Base-by-base conservation (phyloP, 2,888 invertebrate genomes). In the Spodoptera littoralis region DNA sequence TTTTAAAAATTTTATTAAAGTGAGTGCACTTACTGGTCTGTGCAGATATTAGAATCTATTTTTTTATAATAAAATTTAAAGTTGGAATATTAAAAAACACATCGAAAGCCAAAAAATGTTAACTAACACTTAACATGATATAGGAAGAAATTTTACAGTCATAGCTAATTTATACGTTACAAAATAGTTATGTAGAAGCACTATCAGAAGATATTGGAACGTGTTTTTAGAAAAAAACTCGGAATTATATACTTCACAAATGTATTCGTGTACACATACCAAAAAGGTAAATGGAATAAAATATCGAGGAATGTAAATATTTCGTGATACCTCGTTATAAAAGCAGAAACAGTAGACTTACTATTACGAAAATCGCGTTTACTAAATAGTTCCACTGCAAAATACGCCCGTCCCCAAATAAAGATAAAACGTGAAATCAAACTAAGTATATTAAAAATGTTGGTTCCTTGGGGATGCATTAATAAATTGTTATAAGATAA, bases 241-340 rank as follows among this genome's bases (percentile, higher is more conserved):
- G 22, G 52, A 60, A 43, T 47, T 58, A 55, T 57, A 3, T 30
- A 45, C 36, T 4, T 54, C 67, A 67, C 45, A 62, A 68, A 67
- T 8, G 60, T 22, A 13, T 62, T 53, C 6, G 46, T 53, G 56
- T 67, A 67, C 62, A 62, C 53, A 45, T 54, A 67, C 68, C 48
- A 60, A 63, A 60, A 72, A 46, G 18, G 44, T 60, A 60, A 57
- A 54, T 60, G 68, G 68, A 72, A 72, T 68, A 67, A 62, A 67
- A 63, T 50, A 72, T 60, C n/a, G 54, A 68, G 68, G 71, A 72
- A 68, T 72, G 71, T 68, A 73, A 67, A 72, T 58, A 72, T 68
- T 44, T 51, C 42, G 51, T 57, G 60, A 72, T 63, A 72, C 56
- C 63, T 63, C 42, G 46, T 48, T 53, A 60, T 45, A 41, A 71